Conservation (phyloP, 2,797 vertebrate species). For the Phataginus tricuspis region DNA sequence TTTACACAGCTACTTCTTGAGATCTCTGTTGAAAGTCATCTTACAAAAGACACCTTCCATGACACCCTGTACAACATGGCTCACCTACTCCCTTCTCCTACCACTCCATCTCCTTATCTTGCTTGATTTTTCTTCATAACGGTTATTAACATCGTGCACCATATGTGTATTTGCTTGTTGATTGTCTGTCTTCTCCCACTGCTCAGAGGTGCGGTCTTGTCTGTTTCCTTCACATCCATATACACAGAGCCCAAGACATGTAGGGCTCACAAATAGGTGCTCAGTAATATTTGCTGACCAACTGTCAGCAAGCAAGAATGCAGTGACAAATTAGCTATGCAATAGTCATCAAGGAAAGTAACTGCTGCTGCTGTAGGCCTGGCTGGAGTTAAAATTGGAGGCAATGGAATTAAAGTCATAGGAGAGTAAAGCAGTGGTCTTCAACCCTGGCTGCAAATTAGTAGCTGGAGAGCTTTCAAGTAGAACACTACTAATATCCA, state of each 20-base stretch:
- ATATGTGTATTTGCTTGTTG: background rate
- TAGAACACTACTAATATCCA: constrained; percentile 51
- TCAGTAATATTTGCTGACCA: background rate
- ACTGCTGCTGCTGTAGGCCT: background rate
- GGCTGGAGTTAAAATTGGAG: background rate
- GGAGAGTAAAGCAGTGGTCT: background rate
- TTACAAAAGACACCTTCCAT: background rate
- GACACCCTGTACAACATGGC: background rate
- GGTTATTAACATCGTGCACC: background rate
- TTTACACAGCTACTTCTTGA: background rate
- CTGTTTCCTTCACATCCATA: background rate
- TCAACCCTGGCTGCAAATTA: background rate
- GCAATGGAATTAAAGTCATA: background rate
- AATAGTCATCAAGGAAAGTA: background rate
- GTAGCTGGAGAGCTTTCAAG: constrained; percentile 44
- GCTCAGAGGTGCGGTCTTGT: background rate
- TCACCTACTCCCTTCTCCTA: background rate
- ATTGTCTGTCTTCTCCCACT: background rate
- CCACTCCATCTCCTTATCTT: background rate
- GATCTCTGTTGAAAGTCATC: background rate
- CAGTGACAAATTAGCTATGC: background rate
- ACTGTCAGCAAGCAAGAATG: background rate
- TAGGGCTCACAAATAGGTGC: background rate
- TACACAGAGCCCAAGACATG: background rate
- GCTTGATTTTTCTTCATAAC: background rate